These are phyloP conservation scores for Prenolepis imparis DNA, from an alignment of 2,888 invertebrate species.

Conservation along the genomic window DNA sequence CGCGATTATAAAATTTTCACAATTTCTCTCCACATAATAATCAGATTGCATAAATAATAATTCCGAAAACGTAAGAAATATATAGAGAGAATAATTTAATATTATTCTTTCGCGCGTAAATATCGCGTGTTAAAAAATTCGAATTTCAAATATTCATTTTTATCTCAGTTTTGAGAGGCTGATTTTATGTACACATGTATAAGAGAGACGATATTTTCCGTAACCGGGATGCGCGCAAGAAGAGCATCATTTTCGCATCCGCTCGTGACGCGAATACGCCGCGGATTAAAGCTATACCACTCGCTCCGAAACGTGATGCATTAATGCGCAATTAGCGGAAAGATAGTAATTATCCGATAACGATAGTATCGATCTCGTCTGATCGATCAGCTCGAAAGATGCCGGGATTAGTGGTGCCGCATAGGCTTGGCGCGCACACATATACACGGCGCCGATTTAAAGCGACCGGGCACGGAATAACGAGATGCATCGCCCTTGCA, in stretches of 20 bases:
- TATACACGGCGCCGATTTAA: conserved; percentile 44
- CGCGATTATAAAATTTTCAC: conserved; percentile 45
- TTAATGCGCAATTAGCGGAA: conserved; percentile 69
- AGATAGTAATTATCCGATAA: conserved; percentile 66
- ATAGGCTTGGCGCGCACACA: conserved; percentile 11
- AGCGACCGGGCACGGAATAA: conserved; percentile 20
- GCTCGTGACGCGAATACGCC: conserved; percentile 6
- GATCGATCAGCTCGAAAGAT: conserved; percentile 67
- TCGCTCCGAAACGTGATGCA: conserved; percentile 63
- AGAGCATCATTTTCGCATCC: conserved; percentile 18
- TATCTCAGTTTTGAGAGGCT: neutral
- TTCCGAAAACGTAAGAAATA: neutral
- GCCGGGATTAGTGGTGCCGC: conserved; percentile 50
- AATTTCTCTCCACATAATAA: neutral
- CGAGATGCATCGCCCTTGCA: conserved; percentile 59
- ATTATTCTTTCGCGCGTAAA: neutral
- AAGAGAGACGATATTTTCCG: neutral
- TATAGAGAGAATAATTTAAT: neutral
- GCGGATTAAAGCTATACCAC: conserved; percentile 10
- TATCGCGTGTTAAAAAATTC: neutral
- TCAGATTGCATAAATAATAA: neutral
- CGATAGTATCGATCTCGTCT: conserved; percentile 63
- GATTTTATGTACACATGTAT: neutral
- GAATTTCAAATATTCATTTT: neutral
- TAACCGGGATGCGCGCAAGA: neutral